phyloP scores from a whole-genome alignment of 2,797 vertebrate species.

The Octomys mimax region DNA sequence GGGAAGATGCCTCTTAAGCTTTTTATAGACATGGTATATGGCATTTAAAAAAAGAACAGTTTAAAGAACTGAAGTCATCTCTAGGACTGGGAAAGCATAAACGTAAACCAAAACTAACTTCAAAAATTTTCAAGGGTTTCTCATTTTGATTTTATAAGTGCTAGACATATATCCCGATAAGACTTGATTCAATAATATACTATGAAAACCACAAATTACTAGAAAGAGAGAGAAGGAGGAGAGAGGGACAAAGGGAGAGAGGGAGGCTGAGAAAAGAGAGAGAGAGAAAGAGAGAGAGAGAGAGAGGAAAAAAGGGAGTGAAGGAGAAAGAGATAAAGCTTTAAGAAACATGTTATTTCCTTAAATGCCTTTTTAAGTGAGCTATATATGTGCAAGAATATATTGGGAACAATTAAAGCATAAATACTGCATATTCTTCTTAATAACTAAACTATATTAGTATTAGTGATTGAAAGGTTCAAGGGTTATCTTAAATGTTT shows the following conservation, averaged over 20 bases:
- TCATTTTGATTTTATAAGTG: background rate
- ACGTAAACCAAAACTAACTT: constrained; percentile 16
- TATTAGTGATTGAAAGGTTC: background rate
- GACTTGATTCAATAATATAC: constrained; percentile 1
- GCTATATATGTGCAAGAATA: background rate
- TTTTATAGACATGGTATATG: background rate
- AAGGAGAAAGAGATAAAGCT: background rate
- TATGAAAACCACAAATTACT: background rate
- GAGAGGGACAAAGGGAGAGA: background rate
- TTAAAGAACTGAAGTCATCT: constrained; percentile 37
- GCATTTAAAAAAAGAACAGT: constrained; percentile 31
- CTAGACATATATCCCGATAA: background rate
- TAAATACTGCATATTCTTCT: constrained; percentile 24
- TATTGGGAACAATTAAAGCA: constrained; percentile 17
- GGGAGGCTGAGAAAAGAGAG: background rate
- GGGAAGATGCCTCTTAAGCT: background rate
- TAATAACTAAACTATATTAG: background rate
- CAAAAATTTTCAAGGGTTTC: background rate
- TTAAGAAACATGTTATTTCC: constrained; percentile 12
- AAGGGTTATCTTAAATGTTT: constrained; percentile 28
- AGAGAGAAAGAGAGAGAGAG: rapidly evolving
- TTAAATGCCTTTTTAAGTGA: background rate
- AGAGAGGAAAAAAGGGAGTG: no score
- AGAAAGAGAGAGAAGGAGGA: background rate
- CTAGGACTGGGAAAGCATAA: background rate